phyloP scores from a whole-genome alignment of 1,140 invertebrate species.

The Zaprionus capensis region DNA sequence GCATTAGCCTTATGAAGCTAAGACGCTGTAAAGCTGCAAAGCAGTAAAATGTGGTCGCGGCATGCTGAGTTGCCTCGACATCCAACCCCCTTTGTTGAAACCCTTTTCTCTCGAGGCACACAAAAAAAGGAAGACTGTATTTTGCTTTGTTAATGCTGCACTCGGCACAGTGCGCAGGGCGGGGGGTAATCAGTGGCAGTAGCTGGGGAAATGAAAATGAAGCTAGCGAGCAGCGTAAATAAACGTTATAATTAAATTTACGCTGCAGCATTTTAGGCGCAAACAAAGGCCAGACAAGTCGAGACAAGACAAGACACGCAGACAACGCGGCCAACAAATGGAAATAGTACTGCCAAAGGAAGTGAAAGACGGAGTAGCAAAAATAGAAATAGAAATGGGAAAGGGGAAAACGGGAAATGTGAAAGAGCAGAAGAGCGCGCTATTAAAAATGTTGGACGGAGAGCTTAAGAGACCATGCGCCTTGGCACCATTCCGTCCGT shows the following conservation, averaged over 20 bases:
- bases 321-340: slow-evolving; percentile 19
- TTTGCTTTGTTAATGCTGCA: slow-evolving; percentile 17
- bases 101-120: slow-evolving; percentile 10
- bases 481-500: slow-evolving; percentile 58
- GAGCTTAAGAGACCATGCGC: slow-evolving; percentile 51
- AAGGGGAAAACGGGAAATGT: background rate
- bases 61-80: slow-evolving; percentile 6
- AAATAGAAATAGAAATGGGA: slow-evolving; percentile 17
- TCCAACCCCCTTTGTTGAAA: background rate
- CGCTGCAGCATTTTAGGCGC: slow-evolving; percentile 54
- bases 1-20: slow-evolving; percentile 25
- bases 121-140: slow-evolving; percentile 6
- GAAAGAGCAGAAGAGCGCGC: slow-evolving; percentile 21
- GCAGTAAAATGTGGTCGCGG: slow-evolving; percentile 27
- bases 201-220: slow-evolving; percentile 3
- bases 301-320: slow-evolving; percentile 19
- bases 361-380: slow-evolving; percentile 6
- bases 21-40: slow-evolving; percentile 10
- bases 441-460: slow-evolving; percentile 34
- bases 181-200: slow-evolving; percentile 35
- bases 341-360: slow-evolving; percentile 7
- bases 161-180: background rate
- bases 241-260: slow-evolving; percentile 77
- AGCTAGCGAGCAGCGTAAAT: slow-evolving; percentile 44
- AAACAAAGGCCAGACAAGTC: slow-evolving; percentile 60